Evolutionary conservation across 2,797 vertebrate genomes (phyloP).

Genomic region (Sebastes wilsoni): DNA sequence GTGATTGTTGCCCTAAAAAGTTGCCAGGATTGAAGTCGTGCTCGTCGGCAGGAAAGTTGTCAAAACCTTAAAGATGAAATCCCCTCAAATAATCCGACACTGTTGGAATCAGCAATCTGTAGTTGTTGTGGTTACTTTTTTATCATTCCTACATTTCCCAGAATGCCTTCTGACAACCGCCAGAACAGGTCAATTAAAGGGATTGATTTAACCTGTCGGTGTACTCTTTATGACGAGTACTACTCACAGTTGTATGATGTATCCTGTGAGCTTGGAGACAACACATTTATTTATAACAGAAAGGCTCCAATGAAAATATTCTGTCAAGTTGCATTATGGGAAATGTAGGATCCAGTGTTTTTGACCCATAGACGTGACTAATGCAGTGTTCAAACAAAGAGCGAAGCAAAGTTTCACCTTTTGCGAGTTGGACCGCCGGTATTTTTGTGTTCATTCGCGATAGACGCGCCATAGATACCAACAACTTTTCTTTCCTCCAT

Average conservation of each 20-base stretch:
- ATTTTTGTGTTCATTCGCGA: too few species aligned
- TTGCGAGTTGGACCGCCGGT: too few species aligned
- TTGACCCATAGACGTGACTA: too few species aligned
- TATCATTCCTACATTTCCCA: conserved; percentile 20
- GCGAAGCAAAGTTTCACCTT: too few species aligned
- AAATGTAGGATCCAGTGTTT: conserved; percentile 15
- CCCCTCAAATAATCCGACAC: not conserved
- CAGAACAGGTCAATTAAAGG: not conserved
- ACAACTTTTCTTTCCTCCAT: too few species aligned
- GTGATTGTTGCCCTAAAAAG: not conserved
- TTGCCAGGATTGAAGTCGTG: not conserved
- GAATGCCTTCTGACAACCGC: not conserved
- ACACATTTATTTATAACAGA: not conserved
- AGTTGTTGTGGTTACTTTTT: not conserved
- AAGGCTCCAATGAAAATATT: not conserved
- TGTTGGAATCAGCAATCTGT: not conserved
- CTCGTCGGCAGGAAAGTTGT: not conserved
- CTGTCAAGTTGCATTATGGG: conserved; percentile 21
- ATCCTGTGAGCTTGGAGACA: not conserved
- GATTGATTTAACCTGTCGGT: not conserved
- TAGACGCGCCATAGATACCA: too few species aligned
- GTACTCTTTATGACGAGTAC: not conserved
- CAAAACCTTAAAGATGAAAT: conserved; percentile 14
- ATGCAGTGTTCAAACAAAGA: too few species aligned
- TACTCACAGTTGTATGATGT: not conserved